Base-by-base conservation (phyloP, 2,113 vertebrate genomes). In the Passerina amoena region DNA sequence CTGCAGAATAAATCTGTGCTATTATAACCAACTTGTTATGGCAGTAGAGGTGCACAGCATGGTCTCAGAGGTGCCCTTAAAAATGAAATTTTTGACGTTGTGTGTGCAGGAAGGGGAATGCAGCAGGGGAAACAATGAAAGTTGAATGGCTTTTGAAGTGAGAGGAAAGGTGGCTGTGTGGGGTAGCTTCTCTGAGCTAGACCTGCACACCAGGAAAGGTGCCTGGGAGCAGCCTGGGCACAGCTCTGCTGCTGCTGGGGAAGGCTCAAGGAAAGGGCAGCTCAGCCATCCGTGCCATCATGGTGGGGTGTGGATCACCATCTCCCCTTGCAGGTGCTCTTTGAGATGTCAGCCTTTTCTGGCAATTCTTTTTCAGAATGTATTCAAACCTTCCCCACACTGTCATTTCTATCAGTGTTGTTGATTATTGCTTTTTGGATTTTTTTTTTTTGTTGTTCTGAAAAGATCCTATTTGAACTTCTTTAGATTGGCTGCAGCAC, bases 1-100 rank as follows among this genome's bases (percentile, higher is more conserved):
- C 11, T 31, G 17, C 17, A 50, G 50, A 73, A 73, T 60, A 77
- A 48, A 66, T 44, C 30, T 38, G 8, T 30, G 37, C 19, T 59
- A 1, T 50, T 50, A 13, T 27, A 73, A 54, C 17, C 30, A 56
- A 5, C 8, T 47, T 5, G 4, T n/a, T 59, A 21, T 16, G 10
- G 19, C 18, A 9, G 14, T 2, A 33, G 56, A 82, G 11, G 10
- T 4, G 40, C 24, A 21, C 4, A 4, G 10, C 0, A 0, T 56
- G 16, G 19, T 40, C 50, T 80, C 24, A 57, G 51, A 8, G 30
- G 13, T 24, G 48, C 18, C 42, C 30, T 82, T 66, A 42, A 24
- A 76, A 79, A 69, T 8, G 30, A 5, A 28, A 23, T 6, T 11
- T 64, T 82, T 88, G 40, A 10, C 2, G 0, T 18, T 24, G 23